Conservation (phyloP, 2,797 vertebrate species). For the Spheniscus humboldti region DNA sequence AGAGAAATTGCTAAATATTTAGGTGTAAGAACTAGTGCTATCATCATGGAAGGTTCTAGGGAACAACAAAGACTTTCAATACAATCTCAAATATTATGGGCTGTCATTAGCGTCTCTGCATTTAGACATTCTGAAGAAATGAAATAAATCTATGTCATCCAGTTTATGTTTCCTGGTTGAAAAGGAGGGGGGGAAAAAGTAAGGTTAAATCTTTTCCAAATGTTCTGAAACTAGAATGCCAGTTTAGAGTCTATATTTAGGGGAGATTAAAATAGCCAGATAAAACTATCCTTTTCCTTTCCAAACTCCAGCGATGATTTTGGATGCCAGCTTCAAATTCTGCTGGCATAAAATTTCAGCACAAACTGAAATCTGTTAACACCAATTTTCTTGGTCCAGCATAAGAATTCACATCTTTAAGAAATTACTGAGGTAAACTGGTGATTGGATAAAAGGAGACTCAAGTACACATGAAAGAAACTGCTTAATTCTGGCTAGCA, state of each 20-base stretch:
- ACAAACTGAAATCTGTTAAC: neutral
- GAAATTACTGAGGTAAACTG: neutral
- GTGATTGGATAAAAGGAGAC: neutral
- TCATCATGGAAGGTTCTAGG: neutral
- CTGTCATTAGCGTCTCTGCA: neutral
- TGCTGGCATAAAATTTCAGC: neutral
- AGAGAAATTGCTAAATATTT: neutral
- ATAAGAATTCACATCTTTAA: neutral
- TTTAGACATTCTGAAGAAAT: neutral
- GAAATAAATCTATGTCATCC: neutral
- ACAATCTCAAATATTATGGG: neutral
- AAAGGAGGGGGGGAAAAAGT: neutral
- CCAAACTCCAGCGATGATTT: neutral
- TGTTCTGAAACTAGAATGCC: neutral
- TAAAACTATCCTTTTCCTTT: neutral
- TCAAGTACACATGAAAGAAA: neutral
- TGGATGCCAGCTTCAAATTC: neutral
- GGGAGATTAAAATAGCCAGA: neutral
- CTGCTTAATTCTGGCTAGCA: neutral
- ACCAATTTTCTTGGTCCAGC: neutral
- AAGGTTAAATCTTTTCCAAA: slow-evolving; percentile 3
- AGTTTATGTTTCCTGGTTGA: neutral
- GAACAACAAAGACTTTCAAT: neutral
- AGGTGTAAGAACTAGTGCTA: neutral
- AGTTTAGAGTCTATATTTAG: neutral